Conservation (phyloP, 1,140 invertebrate genomes). For the Amyelois transitella region DNA sequence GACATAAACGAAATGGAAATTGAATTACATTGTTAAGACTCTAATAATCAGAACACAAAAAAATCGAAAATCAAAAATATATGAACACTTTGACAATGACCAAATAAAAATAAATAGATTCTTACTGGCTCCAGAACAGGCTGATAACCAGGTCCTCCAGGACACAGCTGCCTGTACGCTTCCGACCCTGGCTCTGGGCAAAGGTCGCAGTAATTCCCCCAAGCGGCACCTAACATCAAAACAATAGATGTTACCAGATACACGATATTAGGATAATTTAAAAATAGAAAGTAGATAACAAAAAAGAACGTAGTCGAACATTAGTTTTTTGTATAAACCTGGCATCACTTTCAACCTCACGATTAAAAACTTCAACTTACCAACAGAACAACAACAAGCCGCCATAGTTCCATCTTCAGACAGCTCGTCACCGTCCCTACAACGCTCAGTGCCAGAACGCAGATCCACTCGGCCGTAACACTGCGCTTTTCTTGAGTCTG, state of each 20-base stretch:
- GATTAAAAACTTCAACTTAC: slow-evolving; percentile 27
- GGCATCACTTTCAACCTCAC: neutral
- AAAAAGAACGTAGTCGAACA: too few species aligned
- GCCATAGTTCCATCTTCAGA: slow-evolving; percentile 84
- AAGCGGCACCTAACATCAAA: slow-evolving; percentile 77
- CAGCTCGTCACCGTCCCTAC: slow-evolving; percentile 66
- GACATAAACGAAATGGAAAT: too few species aligned
- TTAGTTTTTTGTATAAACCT: too few species aligned
- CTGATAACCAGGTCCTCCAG: slow-evolving; percentile 88
- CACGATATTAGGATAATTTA: slow-evolving; percentile 1
- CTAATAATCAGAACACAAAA: neutral
- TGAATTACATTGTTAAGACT: too few species aligned
- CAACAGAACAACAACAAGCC: slow-evolving; percentile 91
- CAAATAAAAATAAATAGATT: slow-evolving; percentile 12
- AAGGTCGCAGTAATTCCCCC: slow-evolving; percentile 88
- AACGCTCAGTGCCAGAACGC: slow-evolving; percentile 59
- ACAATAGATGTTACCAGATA: too few species aligned
- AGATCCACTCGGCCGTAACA: slow-evolving; percentile 82
- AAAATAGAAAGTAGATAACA: neutral
- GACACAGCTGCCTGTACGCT: slow-evolving; percentile 87
- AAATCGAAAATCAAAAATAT: neutral
- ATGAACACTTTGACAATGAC: too few species aligned
- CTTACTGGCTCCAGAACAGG: slow-evolving; percentile 86
- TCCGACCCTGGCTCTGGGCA: slow-evolving; percentile 83
- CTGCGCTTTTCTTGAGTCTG: slow-evolving; percentile 85